A percentile compares a stretch with the other conserved stretches of the same genome.
Evolutionary conservation across 2,888 invertebrate species (phyloP).

Genomic region (Drosophila picticornis): DNA sequence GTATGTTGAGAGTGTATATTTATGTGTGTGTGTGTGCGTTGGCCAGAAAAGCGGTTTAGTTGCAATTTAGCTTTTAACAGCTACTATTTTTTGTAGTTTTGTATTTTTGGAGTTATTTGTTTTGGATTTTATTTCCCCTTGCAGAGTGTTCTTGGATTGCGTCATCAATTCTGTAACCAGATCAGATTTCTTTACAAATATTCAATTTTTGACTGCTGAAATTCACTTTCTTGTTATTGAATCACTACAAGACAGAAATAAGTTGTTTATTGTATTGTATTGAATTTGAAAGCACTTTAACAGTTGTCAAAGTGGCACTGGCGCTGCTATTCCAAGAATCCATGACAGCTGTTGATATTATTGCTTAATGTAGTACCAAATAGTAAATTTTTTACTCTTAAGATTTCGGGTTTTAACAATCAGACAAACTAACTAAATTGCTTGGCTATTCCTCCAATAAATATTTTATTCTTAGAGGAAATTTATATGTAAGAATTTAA

Average conservation of each 20-base stretch:
- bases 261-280: neutral
- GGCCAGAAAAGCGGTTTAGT: constrained; percentile 74
- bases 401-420: neutral
- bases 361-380: neutral
- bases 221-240: neutral
- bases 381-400: neutral
- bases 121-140: constrained; percentile 43
- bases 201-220: neutral
- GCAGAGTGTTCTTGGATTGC: constrained; percentile 4
- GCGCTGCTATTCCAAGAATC: neutral
- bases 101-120: constrained; percentile 53
- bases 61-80: constrained; percentile 71
- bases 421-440: neutral
- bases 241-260: neutral
- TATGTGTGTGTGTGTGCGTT: constrained; percentile 40
- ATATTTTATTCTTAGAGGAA: neutral
- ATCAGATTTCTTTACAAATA: neutral
- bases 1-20: constrained; percentile 14
- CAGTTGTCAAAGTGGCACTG: neutral
- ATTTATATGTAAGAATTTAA: neutral
- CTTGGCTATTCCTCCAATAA: neutral
- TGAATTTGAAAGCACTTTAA: neutral
- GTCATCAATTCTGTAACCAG: neutral
- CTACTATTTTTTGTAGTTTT: constrained; percentile 48
- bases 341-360: neutral